Base-by-base conservation (phyloP, 2,797 vertebrate species). In the Tarsius wallacei region DNA sequence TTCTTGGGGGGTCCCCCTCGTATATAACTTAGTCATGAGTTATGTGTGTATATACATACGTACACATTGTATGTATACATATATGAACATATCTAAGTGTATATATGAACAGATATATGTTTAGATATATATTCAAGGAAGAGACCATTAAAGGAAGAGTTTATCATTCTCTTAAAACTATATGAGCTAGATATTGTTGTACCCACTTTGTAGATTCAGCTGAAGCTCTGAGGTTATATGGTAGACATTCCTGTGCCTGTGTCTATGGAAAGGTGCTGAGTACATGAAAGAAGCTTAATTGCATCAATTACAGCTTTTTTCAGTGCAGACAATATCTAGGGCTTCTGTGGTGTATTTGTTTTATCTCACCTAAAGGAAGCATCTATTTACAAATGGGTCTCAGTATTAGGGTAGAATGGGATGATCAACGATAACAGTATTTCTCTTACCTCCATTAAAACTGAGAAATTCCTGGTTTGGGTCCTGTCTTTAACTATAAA, bases 311-410 rank as follows among this genome's bases (percentile, higher is more conserved):
- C 15, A 53, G 26, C 15, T 74, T 87, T 49, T 13, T 86, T 31
- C 3, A 15, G 26, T 42, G 28, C 33, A n/a, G 22, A 28, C 36
- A 55, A 22, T 49, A 57, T 33, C 33, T 49, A 47, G 26, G 22
- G n/a, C 10, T 64, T 73, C 6, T 6, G 59, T 59, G 13, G 22
- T n/a, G 51, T 74, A 26, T 42, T 53, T 53, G 19, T 66, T 85
- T 90, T 59, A 64, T 93, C 66, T 93, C 51, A 63, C 42, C 87
- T 82, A 87, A 64, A 68, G 15, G 28, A 63, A 63, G 36, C 17
- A 55, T 24, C 49, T 86, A 2, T 31, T n/a, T 81, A n/a, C 17
- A 15, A 26, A 12, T 66, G 66, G n/a, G 59, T 82, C 42, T 63
- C 53, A 14, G 21, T 15, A 71, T 61, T n/a, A 47, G 53, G 33